These are phyloP conservation scores for Megathymus violae DNA, from an alignment of 1,140 invertebrate species.

Conservation along the genomic window DNA sequence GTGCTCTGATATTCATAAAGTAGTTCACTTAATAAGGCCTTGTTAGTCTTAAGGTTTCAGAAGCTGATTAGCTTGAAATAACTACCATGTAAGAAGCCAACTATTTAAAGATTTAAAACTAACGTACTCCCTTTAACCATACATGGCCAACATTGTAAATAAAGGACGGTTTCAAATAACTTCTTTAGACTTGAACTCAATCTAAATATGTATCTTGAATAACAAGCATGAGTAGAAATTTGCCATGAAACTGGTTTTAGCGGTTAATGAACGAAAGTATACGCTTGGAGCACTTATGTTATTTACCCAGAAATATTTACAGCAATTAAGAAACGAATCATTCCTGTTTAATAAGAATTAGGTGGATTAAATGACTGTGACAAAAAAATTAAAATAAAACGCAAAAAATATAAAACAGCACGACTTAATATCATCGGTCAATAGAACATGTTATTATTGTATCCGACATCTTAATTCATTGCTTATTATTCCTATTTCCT, in stretches of 20 bases:
- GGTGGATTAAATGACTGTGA: too few relatives aligned
- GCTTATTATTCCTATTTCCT: too few relatives aligned
- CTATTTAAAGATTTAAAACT: slow-evolving; percentile 32
- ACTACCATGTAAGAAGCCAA: slow-evolving; percentile 30
- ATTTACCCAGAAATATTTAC: too few relatives aligned
- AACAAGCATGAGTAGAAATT: background rate
- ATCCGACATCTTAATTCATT: too few relatives aligned
- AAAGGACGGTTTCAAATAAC: background rate
- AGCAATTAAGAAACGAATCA: too few relatives aligned
- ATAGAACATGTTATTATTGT: too few relatives aligned
- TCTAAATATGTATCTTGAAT: background rate
- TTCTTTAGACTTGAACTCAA: background rate
- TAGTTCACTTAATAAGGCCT: slow-evolving; percentile 34
- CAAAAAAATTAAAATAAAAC: too few relatives aligned
- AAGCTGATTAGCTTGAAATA: slow-evolving; percentile 34
- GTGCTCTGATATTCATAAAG: slow-evolving; percentile 25
- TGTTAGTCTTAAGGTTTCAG: slow-evolving; percentile 35
- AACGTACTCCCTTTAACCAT: slow-evolving; percentile 19
- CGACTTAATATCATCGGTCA: too few relatives aligned
- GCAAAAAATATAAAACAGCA: too few relatives aligned
- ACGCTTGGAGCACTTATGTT: background rate
- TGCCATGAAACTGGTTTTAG: background rate
- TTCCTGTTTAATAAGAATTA: too few relatives aligned
- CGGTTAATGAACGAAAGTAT: background rate
- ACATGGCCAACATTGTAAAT: background rate